phyloP scores from a whole-genome alignment of 1,140 invertebrate species.

The Sminthurinus signatus region DNA sequence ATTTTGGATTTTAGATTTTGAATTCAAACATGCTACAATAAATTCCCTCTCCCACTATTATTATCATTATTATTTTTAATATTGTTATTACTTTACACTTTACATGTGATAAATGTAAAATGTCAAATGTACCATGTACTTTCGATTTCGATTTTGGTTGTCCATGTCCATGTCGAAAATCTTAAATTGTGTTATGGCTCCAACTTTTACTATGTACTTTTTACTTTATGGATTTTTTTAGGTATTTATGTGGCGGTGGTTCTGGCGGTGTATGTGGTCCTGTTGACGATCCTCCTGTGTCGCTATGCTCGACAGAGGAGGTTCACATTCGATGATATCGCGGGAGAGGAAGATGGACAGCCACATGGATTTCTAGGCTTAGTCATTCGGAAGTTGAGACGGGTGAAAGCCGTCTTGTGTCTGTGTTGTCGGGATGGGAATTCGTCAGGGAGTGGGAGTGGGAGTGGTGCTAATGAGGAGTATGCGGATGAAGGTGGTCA shows the following conservation, averaged over 20 bases:
- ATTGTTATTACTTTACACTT: background rate
- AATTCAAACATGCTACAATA: no score
- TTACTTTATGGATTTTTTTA: conserved; percentile 13
- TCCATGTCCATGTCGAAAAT: background rate
- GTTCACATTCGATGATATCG: background rate
- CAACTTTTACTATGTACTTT: background rate
- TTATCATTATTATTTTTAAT: background rate
- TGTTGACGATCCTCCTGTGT: conserved; percentile 33
- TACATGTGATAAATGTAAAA: background rate
- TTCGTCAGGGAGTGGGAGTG: no score
- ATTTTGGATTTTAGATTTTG: no score
- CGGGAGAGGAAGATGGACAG: background rate
- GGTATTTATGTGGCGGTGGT: conserved; percentile 38
- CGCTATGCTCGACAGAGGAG: conserved; percentile 23
- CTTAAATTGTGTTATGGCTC: background rate
- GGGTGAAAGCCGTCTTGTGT: background rate
- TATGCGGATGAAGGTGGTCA: no score
- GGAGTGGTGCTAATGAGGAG: no score
- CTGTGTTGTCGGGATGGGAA: background rate
- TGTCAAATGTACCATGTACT: background rate
- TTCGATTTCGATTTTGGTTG: background rate
- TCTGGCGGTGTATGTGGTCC: conserved; percentile 30
- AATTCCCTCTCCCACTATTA: background rate
- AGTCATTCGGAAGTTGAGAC: background rate
- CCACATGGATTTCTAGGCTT: conserved; percentile 1